Evolutionary conservation across 2,797 vertebrate genomes (phyloP), one percentile per base, ranked within the genome.

Genomic region (Hipposideros larvatus): DNA sequence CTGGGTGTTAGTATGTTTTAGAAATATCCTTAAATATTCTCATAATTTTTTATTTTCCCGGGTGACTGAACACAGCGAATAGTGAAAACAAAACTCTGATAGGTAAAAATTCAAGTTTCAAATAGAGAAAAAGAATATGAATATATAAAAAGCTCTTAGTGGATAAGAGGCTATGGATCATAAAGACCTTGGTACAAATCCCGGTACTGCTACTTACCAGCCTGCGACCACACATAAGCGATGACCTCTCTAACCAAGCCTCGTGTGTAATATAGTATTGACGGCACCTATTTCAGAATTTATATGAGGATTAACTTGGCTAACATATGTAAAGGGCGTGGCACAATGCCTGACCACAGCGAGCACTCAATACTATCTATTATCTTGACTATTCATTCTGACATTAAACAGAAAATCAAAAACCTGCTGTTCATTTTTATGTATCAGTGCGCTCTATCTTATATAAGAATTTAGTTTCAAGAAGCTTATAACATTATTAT

Each of bases 361-460:
- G 68, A 91, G n/a, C 63, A 77, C 41, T 34, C 77, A 65, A 34
- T 7, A 11, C 31, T 78, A 71, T 57, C 79, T 31, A 71, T 75
- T 55, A 46, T 22, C 34, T 80, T 3, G 48, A 73, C 61, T 48
- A 41, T 34, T 74, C 11, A 89, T 43, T 87, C 91, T 84, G 9
- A 73, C 24, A 94, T 73, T 77, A 78, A 55, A 84, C n/a, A 88
- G 61, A 26, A 77, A 87, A 96, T 84, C 7, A 53, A 97, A 97
- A 55, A 57, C 46, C 26, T 92, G 75, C 34, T 82, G 26, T 8
- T 86, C 41, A 46, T 75, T 91, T 87, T 87, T 57, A 70, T 46
- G 2, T 71, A 14, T 57, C 43, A 15, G 41, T 90, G 43, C 71
- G 68, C 55, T 87, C 28, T 79, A 41, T 86, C 41, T 70, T 74